These are phyloP conservation scores for Drosophila multiciliata DNA, from an alignment of 2,888 invertebrate genomes.

Conservation along the genomic window DNA sequence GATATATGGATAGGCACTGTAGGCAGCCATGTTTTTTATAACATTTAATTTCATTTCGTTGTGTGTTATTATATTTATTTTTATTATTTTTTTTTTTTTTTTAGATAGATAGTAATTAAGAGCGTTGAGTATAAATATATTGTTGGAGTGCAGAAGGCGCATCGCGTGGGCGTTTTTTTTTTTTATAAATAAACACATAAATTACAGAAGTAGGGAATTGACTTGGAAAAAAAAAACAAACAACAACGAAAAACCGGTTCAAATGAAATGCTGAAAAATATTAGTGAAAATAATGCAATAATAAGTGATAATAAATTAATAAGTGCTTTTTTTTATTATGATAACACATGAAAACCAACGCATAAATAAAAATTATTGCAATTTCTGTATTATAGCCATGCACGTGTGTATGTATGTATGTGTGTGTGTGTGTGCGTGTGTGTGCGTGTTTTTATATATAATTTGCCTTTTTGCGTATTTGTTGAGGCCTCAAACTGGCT, in stretches of 20 bases:
- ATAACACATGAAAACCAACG: slow-evolving; percentile 40
- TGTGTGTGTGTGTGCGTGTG: slow-evolving; percentile 32
- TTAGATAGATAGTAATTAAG: slow-evolving; percentile 56
- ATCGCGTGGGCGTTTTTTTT: slow-evolving; percentile 54
- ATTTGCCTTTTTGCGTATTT: slow-evolving; percentile 1
- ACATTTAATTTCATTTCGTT: slow-evolving; percentile 50
- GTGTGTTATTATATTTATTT: slow-evolving; percentile 22
- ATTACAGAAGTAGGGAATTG: slow-evolving; percentile 7
- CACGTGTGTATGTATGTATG: slow-evolving; percentile 9
- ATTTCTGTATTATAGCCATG: slow-evolving; percentile 55
- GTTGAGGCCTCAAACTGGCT: slow-evolving; percentile 63
- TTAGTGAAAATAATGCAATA: slow-evolving; percentile 4
- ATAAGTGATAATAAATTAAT: slow-evolving; percentile 18
- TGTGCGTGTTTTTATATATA: slow-evolving; percentile 41
- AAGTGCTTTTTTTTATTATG: slow-evolving; percentile 22
- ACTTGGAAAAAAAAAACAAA: slow-evolving; percentile 1
- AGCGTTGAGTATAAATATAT: slow-evolving; percentile 23
- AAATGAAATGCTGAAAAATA: slow-evolving; percentile 20
- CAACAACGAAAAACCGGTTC: slow-evolving; percentile 25
- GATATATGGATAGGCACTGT: slow-evolving; percentile 65
- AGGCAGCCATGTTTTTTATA: slow-evolving; percentile 63
- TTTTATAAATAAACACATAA: slow-evolving; percentile 6
- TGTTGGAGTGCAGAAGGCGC: slow-evolving; percentile 50
- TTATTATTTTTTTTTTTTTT: slow-evolving; percentile 5
- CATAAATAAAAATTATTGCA: slow-evolving; percentile 74